Percentiles rank a stretch among this genome's conserved stretches.
Conservation (phyloP, 2,888 invertebrate species). For the Steinernema scapterisci region DNA sequence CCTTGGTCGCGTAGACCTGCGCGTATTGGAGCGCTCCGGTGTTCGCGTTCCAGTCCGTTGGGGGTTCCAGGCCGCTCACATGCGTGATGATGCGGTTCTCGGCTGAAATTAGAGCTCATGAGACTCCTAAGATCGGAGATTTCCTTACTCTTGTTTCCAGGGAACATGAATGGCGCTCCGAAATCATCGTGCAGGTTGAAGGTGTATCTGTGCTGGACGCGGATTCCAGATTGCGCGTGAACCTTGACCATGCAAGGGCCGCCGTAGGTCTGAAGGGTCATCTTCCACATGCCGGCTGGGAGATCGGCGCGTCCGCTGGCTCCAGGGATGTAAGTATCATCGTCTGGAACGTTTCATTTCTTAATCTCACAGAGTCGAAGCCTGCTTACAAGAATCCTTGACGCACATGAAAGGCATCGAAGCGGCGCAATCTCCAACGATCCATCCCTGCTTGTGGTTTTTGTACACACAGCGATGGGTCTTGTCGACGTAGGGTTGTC, state of each 20-base stretch:
- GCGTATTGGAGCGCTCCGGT: slow-evolving; percentile 32
- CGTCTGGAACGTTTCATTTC: slow-evolving; percentile 37
- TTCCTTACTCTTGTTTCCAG: neutral
- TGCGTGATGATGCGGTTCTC: slow-evolving; percentile 31
- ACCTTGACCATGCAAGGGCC: slow-evolving; percentile 49
- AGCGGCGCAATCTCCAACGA: slow-evolving; percentile 35
- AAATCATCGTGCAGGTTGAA: neutral
- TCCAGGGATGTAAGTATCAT: slow-evolving; percentile 47
- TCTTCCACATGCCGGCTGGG: slow-evolving; percentile 51
- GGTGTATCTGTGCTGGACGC: neutral
- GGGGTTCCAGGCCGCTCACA: slow-evolving; percentile 20
- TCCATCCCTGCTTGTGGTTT: slow-evolving; percentile 19
- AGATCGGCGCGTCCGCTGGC: slow-evolving; percentile 43
- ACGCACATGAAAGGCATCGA: slow-evolving; percentile 44
- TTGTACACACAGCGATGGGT: slow-evolving; percentile 44
- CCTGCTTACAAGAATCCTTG: slow-evolving; percentile 42
- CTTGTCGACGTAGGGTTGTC: slow-evolving; percentile 41
- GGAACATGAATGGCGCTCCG: neutral
- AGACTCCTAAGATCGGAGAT: too few species aligned
- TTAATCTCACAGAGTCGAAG: neutral
- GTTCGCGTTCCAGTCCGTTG: neutral
- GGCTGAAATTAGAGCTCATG: neutral
- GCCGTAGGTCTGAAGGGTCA: slow-evolving; percentile 44
- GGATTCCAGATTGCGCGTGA: slow-evolving; percentile 53
- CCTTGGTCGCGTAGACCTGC: slow-evolving; percentile 27